These are phyloP conservation scores for Mico argentatus DNA, from an alignment of 2,797 vertebrate species.

Conservation along the genomic window DNA sequence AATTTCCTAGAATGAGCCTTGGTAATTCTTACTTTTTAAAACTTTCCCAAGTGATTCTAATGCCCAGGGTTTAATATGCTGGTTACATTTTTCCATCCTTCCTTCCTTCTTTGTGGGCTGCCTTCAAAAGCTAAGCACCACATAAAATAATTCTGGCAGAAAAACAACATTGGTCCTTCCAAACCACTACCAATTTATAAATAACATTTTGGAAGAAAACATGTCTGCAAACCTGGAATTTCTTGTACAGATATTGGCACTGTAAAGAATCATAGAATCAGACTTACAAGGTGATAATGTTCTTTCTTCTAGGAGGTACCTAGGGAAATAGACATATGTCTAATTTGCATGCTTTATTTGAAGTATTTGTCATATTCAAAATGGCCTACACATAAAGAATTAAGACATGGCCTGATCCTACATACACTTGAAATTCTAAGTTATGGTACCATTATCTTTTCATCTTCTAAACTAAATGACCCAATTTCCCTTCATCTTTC, in stretches of 20 bases:
- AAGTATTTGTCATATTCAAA: not conserved
- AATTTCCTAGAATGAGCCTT: not conserved
- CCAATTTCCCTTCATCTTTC: not conserved
- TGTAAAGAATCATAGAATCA: not conserved
- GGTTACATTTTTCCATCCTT: not conserved
- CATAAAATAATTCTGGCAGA: not conserved
- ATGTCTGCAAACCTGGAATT: not conserved
- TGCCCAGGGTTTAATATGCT: not conserved
- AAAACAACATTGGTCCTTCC: not conserved
- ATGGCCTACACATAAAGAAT: not conserved
- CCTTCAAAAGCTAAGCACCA: not conserved
- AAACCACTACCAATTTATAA: conserved; percentile 6
- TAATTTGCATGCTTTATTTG: not conserved
- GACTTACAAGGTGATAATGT: not conserved
- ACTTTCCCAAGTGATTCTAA: not conserved
- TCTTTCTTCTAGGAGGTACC: not conserved
- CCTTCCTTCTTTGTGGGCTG: not conserved
- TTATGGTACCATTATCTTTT: not conserved
- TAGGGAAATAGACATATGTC: not conserved
- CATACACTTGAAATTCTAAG: not conserved
- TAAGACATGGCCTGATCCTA: not conserved
- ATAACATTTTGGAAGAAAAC: conserved; percentile 13
- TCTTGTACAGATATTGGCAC: not conserved
- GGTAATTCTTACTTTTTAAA: not conserved
- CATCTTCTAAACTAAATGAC: not conserved